A percentile compares a stretch with the other conserved stretches of the same genome.
These are phyloP conservation scores for Xyrichtys novacula DNA, from an alignment of 2,797 vertebrate species.

Conservation along the genomic window DNA sequence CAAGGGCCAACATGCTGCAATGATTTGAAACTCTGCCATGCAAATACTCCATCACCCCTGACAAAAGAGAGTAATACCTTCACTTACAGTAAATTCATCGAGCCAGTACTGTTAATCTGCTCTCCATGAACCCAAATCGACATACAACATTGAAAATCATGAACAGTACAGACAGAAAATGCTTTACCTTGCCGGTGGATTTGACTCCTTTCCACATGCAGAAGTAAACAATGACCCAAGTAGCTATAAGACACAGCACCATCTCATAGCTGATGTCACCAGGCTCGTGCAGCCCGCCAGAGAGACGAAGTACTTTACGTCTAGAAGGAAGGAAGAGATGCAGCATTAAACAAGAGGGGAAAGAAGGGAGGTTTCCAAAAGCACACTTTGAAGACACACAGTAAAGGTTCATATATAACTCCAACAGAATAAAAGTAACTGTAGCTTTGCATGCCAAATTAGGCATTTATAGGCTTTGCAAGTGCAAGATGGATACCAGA, in stretches of 20 bases:
- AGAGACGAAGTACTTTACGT: constrained; percentile 88
- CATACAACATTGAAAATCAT: constrained; percentile 31
- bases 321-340: constrained; percentile 60
- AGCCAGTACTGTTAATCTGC: constrained; percentile 27
- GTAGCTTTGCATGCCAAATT: constrained; percentile 6
- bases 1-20: constrained; percentile 58
- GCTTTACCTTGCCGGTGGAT: constrained; percentile 88
- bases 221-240: constrained; percentile 90
- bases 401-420: background rate
- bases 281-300: constrained; percentile 84
- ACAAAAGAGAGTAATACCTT: constrained; percentile 10
- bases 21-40: constrained; percentile 42
- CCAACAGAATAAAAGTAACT: background rate
- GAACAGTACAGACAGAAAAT: constrained; percentile 35
- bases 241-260: constrained; percentile 87
- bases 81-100: constrained; percentile 10
- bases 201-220: constrained; percentile 92
- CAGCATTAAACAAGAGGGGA: background rate
- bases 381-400: background rate
- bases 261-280: constrained; percentile 87
- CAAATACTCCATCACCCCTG: constrained; percentile 49
- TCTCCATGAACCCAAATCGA: constrained; percentile 29
- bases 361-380: background rate
- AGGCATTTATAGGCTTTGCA: constrained; percentile 4
- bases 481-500: constrained; percentile 4